These are phyloP conservation scores for Oncorhynchus tshawytscha DNA, from an alignment of 2,113 vertebrate species.

Conservation along the genomic window DNA sequence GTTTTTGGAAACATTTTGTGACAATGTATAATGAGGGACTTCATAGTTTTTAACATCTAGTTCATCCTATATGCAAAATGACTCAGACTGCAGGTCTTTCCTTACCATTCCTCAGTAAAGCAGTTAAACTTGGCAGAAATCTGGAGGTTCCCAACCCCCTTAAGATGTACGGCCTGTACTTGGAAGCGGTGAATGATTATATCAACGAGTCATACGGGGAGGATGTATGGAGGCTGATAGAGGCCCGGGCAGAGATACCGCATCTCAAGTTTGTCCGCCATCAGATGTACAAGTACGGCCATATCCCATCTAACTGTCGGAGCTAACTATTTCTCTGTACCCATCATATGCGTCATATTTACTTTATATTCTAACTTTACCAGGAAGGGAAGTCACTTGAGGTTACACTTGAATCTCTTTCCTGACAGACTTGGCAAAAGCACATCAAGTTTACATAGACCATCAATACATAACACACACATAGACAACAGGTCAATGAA, in stretches of 20 bases:
- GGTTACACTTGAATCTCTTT: no score
- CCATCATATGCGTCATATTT: background rate
- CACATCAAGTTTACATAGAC: no score
- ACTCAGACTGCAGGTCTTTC: background rate
- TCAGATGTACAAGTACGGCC: constrained; percentile 75
- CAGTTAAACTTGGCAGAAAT: constrained; percentile 42
- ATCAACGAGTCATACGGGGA: constrained; percentile 75
- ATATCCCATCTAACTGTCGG: background rate
- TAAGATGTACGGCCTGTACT: constrained; percentile 75
- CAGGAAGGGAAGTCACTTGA: no score
- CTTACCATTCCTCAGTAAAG: constrained; percentile 28
- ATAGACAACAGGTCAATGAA: background rate
- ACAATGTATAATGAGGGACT: background rate
- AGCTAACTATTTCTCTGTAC: background rate
- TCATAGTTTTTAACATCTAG: background rate
- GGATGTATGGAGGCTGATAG: constrained; percentile 75
- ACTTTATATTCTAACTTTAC: no score
- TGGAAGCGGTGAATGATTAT: constrained; percentile 76
- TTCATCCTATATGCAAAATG: background rate
- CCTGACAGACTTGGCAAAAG: no score
- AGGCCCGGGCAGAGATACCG: constrained; percentile 74
- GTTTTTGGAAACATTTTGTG: background rate
- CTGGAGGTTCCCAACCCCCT: constrained; percentile 59
- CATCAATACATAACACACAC: background rate
- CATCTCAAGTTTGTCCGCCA: constrained; percentile 75